A percentile compares a stretch with the other conserved stretches of the same genome.
These are phyloP conservation scores for Herpailurus yagouaroundi DNA, from an alignment of 2,113 vertebrate genomes.

Conservation along the genomic window DNA sequence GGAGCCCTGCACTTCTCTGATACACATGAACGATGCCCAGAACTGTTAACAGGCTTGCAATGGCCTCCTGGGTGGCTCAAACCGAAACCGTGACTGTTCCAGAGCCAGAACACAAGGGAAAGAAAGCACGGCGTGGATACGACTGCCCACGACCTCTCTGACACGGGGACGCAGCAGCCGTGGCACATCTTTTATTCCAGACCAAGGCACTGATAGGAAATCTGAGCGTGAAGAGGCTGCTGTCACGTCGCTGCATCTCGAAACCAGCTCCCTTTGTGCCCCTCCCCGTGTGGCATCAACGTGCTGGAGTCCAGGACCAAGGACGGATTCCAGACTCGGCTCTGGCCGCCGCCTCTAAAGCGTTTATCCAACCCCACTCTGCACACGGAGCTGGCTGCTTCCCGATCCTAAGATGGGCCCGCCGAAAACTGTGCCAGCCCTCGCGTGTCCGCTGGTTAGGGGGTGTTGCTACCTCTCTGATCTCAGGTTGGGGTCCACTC, in stretches of 20 bases:
- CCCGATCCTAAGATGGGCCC: not conserved
- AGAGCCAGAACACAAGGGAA: not conserved
- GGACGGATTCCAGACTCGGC: not conserved
- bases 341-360: fast-evolving
- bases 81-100: not conserved
- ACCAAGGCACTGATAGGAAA: not conserved
- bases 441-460: not conserved
- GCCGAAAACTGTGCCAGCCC: fast-evolving
- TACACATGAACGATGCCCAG: not conserved
- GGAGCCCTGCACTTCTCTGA: fast-evolving
- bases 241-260: fast-evolving
- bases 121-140: fast-evolving
- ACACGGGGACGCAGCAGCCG: fast-evolving
- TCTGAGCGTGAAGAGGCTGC: fast-evolving
- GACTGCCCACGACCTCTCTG: not conserved
- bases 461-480: not conserved
- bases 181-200: not conserved
- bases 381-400: too few relatives aligned
- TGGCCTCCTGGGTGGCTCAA: fast-evolving
- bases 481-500: not conserved
- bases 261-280: not conserved
- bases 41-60: not conserved
- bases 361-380: fast-evolving
- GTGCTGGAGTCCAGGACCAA: fast-evolving
- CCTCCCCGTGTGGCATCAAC: fast-evolving